Evolutionary conservation across 2,888 invertebrate genomes (phyloP).

Genomic region (Rhabditoides inermis): DNA sequence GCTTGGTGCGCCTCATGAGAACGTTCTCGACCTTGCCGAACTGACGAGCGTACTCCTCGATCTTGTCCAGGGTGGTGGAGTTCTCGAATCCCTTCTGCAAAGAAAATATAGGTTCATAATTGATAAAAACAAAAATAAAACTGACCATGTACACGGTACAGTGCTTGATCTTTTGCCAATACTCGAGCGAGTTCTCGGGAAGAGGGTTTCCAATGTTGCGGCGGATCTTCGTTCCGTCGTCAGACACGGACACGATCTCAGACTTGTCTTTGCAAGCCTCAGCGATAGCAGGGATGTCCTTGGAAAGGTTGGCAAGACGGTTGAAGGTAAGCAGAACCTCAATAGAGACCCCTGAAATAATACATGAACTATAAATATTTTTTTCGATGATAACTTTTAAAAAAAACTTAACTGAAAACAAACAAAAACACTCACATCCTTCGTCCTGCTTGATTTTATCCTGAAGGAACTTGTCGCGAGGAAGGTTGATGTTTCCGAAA

Average conservation of each 20-base stretch:
- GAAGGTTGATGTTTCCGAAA: constrained; percentile 83
- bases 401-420: neutral
- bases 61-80: constrained; percentile 64
- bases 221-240: constrained; percentile 67
- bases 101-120: no score
- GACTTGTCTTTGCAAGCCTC: constrained; percentile 64
- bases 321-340: constrained; percentile 79
- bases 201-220: constrained; percentile 68
- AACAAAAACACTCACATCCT: constrained; percentile 57
- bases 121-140: constrained; percentile 7
- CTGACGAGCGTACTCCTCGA: constrained; percentile 66
- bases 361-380: no score
- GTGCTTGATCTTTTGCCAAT: constrained; percentile 68
- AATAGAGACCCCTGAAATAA: constrained; percentile 71
- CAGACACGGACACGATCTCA: constrained; percentile 54
- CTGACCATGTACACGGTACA: constrained; percentile 70
- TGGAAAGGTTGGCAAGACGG: constrained; percentile 65
- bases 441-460: constrained; percentile 76
- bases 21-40: constrained; percentile 68
- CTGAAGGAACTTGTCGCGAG: constrained; percentile 82
- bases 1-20: constrained; percentile 53
- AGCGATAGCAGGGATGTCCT: constrained; percentile 66
- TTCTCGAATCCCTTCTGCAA: constrained; percentile 62
- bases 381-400: neutral
- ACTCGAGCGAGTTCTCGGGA: constrained; percentile 76